Percentiles rank a stretch among this genome's conserved stretches.
phyloP scores from a whole-genome alignment of 2,797 vertebrate genomes.

The Pteropus rufus region DNA sequence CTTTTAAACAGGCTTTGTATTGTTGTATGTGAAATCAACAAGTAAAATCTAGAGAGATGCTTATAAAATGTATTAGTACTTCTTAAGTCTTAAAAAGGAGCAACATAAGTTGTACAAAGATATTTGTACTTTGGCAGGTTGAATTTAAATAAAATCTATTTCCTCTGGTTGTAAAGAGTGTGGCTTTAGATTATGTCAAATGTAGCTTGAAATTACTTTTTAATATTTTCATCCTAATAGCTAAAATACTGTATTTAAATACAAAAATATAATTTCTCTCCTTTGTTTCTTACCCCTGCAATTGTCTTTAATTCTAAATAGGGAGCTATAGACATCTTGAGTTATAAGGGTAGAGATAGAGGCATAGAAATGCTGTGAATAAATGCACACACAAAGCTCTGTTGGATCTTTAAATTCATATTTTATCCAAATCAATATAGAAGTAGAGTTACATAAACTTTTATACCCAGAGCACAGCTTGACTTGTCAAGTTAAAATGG shows the following conservation, averaged over 20 bases:
- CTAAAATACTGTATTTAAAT: background rate
- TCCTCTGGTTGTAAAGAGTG: slow-evolving; percentile 30
- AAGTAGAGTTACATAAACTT: background rate
- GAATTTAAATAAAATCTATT: slow-evolving; percentile 78
- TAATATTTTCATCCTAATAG: background rate
- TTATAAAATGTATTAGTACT: slow-evolving; percentile 49
- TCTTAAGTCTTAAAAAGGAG: slow-evolving; percentile 59
- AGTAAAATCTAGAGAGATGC: slow-evolving; percentile 43
- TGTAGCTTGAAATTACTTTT: background rate
- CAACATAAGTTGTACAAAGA: slow-evolving; percentile 18
- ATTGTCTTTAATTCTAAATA: slow-evolving; percentile 11
- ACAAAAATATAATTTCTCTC: background rate
- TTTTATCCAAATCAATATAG: background rate
- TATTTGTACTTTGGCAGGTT: slow-evolving; percentile 76
- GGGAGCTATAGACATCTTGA: background rate
- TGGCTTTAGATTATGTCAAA: background rate
- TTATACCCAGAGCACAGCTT: background rate
- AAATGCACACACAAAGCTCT: background rate
- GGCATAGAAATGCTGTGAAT: background rate
- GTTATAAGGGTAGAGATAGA: background rate
- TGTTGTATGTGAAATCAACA: slow-evolving; percentile 49
- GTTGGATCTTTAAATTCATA: background rate
- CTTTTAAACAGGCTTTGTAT: slow-evolving; percentile 57
- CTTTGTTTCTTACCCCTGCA: background rate
- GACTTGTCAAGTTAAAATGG: background rate